These are phyloP conservation scores for Ardeotis arabs DNA, from an alignment of 2,113 vertebrate genomes.

Conservation along the genomic window DNA sequence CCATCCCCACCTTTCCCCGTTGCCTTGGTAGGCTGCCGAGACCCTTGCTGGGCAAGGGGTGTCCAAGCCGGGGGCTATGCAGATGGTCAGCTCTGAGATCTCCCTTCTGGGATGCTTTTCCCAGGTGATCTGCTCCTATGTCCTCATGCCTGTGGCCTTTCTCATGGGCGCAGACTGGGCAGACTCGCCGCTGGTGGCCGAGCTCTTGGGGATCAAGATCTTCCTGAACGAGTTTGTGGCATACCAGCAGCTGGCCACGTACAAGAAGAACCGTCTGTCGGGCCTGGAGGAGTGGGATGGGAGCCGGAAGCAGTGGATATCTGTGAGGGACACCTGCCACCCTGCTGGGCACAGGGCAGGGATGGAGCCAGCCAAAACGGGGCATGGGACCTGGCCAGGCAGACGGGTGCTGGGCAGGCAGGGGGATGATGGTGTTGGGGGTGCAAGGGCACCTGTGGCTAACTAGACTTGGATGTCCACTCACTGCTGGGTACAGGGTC, in stretches of 20 bases:
- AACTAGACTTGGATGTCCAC: not conserved
- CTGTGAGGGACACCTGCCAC: slow-evolving; percentile 76
- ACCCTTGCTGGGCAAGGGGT: not conserved
- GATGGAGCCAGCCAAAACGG: not conserved
- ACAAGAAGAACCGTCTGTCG: slow-evolving; percentile 80
- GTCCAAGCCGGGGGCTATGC: rapidly evolving
- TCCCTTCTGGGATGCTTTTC: not conserved
- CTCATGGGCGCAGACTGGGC: slow-evolving; percentile 89
- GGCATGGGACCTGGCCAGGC: not conserved
- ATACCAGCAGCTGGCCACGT: slow-evolving; percentile 81
- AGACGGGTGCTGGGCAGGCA: not conserved
- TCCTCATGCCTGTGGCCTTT: slow-evolving; percentile 93
- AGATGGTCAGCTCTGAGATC: not conserved
- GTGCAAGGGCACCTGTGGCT: not conserved
- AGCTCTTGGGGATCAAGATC: slow-evolving; percentile 91
- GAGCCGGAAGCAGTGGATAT: slow-evolving; percentile 82
- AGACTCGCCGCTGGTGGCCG: slow-evolving; percentile 83
- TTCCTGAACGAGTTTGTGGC: slow-evolving; percentile 97
- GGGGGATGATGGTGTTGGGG: not conserved
- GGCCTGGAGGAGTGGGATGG: slow-evolving; percentile 75
- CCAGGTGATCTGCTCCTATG: slow-evolving; percentile 90
- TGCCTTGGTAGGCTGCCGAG: not conserved
- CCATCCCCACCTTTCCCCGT: rapidly evolving
- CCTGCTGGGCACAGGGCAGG: not conserved
- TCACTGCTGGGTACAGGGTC: not conserved